These are phyloP conservation scores for Rallus limicola DNA, from an alignment of 2,113 vertebrate genomes.

Conservation along the genomic window DNA sequence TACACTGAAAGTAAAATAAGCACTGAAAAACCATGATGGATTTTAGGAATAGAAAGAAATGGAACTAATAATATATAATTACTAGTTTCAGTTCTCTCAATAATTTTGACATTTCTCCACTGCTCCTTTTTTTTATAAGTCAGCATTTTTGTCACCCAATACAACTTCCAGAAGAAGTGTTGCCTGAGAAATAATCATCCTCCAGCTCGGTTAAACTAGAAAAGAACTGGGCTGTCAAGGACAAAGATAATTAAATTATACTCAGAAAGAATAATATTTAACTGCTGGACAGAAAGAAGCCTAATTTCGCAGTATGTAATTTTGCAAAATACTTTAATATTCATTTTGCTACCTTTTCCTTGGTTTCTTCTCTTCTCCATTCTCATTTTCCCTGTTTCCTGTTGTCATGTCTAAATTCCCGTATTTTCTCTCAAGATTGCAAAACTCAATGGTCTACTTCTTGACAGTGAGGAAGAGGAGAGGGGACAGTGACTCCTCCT, in stretches of 20 bases:
- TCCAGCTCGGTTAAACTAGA: not conserved
- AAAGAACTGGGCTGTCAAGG: not conserved
- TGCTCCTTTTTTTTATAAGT: not conserved
- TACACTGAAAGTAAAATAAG: not conserved
- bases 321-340: not conserved
- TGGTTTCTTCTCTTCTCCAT: not conserved
- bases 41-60: not conserved
- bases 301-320: not conserved
- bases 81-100: not conserved
- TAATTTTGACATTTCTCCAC: not conserved
- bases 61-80: not conserved
- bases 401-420: not conserved
- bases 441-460: not conserved
- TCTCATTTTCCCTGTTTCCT: not conserved
- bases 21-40: not conserved
- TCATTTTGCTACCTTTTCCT: not conserved
- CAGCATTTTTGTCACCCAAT: not conserved
- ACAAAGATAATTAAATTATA: conserved; percentile 9
- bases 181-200: not conserved
- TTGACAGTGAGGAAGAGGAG: not conserved
- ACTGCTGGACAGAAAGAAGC: not conserved
- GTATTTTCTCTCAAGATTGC: not conserved
- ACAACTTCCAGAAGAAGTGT: not conserved
- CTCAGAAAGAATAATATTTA: conserved; percentile 9
- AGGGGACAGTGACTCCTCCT: not conserved